Evolutionary conservation across 2,797 vertebrate genomes (phyloP).

Genomic region (Aplochiton taeniatus): DNA sequence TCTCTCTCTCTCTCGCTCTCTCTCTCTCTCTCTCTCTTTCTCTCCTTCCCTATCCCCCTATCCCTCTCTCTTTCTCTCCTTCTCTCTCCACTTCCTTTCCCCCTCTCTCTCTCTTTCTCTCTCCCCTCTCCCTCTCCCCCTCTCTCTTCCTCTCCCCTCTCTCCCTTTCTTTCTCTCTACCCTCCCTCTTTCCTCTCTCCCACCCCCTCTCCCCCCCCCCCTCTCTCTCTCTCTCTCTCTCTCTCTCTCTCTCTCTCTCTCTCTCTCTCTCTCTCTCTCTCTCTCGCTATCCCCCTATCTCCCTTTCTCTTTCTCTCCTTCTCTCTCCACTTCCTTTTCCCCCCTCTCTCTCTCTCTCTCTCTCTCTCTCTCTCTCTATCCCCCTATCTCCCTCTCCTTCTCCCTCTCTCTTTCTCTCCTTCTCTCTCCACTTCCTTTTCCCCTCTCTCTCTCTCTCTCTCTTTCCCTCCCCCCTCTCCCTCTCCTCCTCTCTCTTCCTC

Average conservation of each 20-base stretch:
- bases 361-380: neutral
- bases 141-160: neutral
- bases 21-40: slow-evolving; percentile 34
- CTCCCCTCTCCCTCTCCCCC: neutral
- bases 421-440: neutral
- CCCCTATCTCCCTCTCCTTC: neutral
- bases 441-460: neutral
- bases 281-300: slow-evolving; percentile 31
- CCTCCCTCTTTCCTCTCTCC: neutral
- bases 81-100: neutral
- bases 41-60: slow-evolving; percentile 19
- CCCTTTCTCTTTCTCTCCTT: slow-evolving; percentile 46
- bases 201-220: neutral
- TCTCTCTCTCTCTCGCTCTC: slow-evolving; percentile 40
- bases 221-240: slow-evolving; percentile 38
- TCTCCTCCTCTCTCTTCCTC: no score
- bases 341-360: slow-evolving; percentile 21
- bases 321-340: slow-evolving; percentile 56
- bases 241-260: slow-evolving; percentile 55
- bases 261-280: slow-evolving; percentile 30
- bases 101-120: neutral
- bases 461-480: neutral
- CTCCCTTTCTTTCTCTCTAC: neutral
- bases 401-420: neutral
- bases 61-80: neutral